phyloP scores from a whole-genome alignment of 2,797 vertebrate species.

The Lophotriccus pileatus region DNA sequence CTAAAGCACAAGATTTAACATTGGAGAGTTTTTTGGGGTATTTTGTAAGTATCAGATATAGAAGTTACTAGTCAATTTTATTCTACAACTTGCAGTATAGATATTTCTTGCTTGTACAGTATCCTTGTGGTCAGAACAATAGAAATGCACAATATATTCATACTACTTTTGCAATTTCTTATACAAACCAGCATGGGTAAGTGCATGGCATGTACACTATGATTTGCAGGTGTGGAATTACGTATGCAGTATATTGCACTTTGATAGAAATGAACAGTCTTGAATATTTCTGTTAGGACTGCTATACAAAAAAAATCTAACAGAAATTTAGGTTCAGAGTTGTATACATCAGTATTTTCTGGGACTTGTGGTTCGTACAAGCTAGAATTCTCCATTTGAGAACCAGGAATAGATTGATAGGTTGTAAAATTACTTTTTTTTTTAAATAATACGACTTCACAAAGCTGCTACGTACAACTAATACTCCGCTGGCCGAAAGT shows the following conservation, averaged over 20 bases:
- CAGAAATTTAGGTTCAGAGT: neutral
- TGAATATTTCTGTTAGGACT: slow-evolving; percentile 13
- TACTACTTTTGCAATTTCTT: neutral
- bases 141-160: neutral
- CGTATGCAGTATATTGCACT: slow-evolving; percentile 61
- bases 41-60: neutral
- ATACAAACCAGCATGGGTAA: neutral
- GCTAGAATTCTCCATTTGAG: neutral
- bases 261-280: slow-evolving; percentile 40
- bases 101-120: neutral
- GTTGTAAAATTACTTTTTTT: neutral
- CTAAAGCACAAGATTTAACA: neutral
- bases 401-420: neutral
- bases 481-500: slow-evolving; percentile 16
- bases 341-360: neutral
- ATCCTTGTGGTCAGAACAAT: neutral
- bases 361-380: neutral
- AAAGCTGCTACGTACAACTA: slow-evolving; percentile 68
- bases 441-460: neutral
- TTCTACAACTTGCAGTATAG: neutral
- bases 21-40: neutral
- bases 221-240: slow-evolving; percentile 49
- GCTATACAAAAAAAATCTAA: neutral
- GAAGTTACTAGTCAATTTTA: neutral
- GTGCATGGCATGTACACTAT: neutral